phyloP scores from a whole-genome alignment of 2,888 invertebrate genomes.

The Nemurella pictetii region DNA sequence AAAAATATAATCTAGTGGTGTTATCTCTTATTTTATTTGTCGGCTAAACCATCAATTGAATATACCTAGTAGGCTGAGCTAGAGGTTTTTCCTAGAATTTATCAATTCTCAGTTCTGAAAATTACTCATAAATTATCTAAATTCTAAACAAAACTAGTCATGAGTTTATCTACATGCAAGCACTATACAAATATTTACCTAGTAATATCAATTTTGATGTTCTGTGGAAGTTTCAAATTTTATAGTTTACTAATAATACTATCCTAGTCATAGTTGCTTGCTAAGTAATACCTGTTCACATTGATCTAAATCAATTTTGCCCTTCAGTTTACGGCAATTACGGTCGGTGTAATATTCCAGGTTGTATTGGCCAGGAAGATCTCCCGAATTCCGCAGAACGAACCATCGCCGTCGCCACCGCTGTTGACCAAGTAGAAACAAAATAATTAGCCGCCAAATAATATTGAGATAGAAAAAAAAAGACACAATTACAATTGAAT shows the following conservation, averaged over 20 bases:
- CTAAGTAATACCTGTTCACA: slow-evolving; percentile 95
- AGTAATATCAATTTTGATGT: too few relatives aligned
- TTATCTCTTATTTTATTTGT: slow-evolving; percentile 21
- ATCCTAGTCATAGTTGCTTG: too few relatives aligned
- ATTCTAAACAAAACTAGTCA: background rate
- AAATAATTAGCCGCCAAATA: background rate
- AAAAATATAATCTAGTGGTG: slow-evolving; percentile 5
- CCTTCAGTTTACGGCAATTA: slow-evolving; percentile 81
- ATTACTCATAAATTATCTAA: background rate
- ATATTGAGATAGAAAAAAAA: background rate
- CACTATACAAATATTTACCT: background rate
- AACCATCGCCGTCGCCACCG: slow-evolving; percentile 97
- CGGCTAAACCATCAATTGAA: background rate
- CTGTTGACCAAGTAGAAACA: slow-evolving; percentile 55
- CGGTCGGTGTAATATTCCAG: slow-evolving; percentile 92
- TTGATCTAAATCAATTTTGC: slow-evolving; percentile 90
- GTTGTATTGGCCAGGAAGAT: slow-evolving; percentile 91
- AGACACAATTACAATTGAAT: background rate
- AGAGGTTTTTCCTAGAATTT: background rate
- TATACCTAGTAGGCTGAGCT: background rate
- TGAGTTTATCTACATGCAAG: background rate
- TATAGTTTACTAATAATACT: too few relatives aligned
- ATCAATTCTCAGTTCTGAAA: background rate
- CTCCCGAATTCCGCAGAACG: slow-evolving; percentile 85
- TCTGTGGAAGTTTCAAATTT: background rate